Base-by-base conservation (phyloP, 2,888 invertebrate species). In the Tolmerus cingulatus region DNA sequence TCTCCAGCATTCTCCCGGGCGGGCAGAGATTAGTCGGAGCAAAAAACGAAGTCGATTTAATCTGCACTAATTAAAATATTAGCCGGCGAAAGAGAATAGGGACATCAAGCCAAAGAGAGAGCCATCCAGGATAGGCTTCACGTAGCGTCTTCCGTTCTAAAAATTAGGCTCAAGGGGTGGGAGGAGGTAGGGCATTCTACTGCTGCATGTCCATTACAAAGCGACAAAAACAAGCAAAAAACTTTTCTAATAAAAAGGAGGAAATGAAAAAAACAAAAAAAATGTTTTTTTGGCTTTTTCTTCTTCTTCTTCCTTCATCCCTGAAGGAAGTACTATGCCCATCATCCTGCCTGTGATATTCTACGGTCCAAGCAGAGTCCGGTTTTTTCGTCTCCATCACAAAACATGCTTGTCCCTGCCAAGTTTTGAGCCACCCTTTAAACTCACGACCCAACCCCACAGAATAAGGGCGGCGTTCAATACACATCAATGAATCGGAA, bases 61-160 rank as follows among this genome's bases (percentile, higher is more conserved):
- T 84, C 82, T 84, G 57, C 66, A 66, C 82, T 84, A 84, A 84
- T 84, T 84, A 84, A 66, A 84, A 84, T 84, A 84, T 84, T 84
- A 84, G 57, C 82, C 19, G 40, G 19, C 12, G 37, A 37, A 19
- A 37, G 27, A 66, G 55, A 27, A 81, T 30, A 55, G 55, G 51
- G 16, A 51, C 12, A 16, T 46, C 43, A 46, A n/a, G 55, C 19
- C 19, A 37, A 30, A 66, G 82, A 37, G 43, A n/a, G 19, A 57
- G 8, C 40, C 40, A 34, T 55, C 55, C 66, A 66, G 27, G 66
- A 66, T 66, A 66, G 66, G 66, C 66, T 66, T 66, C 66, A 66
- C 66, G 66, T 66, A 27, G 66, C 66, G 66, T 66, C 66, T 66
- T 66, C 66, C 27, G 27, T 66, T 66, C 23, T 7, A 23, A 66